Conservation (phyloP, 2,888 invertebrate species). For the Nezara viridula region DNA sequence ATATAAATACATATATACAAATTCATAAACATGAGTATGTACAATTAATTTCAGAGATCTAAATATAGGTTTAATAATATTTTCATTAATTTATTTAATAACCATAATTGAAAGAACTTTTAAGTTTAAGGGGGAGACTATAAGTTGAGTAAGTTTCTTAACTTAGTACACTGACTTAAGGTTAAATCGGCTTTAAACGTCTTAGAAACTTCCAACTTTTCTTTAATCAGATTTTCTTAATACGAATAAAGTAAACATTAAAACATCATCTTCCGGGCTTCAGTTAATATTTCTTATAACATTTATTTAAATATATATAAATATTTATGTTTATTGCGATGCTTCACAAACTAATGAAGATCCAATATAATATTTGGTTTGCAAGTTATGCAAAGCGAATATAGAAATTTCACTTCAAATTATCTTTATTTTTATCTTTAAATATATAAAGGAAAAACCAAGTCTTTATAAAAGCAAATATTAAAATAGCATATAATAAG, state of each 20-base stretch:
- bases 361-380: no score
- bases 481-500: no score
- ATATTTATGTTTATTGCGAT: no score
- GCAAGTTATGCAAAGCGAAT: no score
- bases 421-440: not conserved
- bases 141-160: not conserved
- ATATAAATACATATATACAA: no score
- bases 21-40: no score
- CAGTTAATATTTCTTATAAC: not conserved
- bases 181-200: not conserved
- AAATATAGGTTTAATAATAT: not conserved
- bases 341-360: no score
- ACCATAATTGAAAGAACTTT: slow-evolving; percentile 1
- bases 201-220: not conserved
- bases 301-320: not conserved
- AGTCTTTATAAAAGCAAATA: no score
- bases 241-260: not conserved
- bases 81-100: not conserved
- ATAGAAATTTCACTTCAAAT: not conserved
- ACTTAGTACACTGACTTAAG: slow-evolving; percentile 8
- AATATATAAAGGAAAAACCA: no score
- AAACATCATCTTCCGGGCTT: not conserved
- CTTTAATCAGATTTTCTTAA: slow-evolving; percentile 13
- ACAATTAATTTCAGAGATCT: no score
- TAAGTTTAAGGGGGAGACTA: not conserved